Evolutionary conservation across 2,113 vertebrate genomes (phyloP).

Genomic region (Trichechus manatus): DNA sequence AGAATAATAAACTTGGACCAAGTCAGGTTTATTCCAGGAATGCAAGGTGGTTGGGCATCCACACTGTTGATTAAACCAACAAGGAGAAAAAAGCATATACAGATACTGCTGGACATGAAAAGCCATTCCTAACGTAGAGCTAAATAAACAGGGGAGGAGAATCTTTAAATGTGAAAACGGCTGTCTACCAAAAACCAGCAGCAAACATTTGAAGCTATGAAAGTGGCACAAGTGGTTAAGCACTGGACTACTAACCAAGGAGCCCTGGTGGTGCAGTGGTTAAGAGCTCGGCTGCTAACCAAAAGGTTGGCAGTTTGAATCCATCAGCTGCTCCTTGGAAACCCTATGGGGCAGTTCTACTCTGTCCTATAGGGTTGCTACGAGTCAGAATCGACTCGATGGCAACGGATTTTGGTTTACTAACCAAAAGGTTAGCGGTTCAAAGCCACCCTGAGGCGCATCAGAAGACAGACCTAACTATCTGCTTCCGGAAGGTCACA

Average conservation of each 20-base stretch:
- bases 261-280: too few relatives aligned
- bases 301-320: too few relatives aligned
- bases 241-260: too few relatives aligned
- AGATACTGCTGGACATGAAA: not conserved
- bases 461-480: not conserved
- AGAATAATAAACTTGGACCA: not conserved
- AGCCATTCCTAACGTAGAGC: not conserved
- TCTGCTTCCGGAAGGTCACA: not conserved
- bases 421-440: not conserved
- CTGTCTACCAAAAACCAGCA: not conserved
- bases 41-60: not conserved
- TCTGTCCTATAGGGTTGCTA: too few relatives aligned
- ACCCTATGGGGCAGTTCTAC: too few relatives aligned
- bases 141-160: not conserved
- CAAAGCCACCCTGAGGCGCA: not conserved
- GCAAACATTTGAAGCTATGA: not conserved
- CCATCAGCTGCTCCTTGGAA: too few relatives aligned
- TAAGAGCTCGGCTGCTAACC: too few relatives aligned
- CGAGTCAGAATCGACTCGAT: too few relatives aligned
- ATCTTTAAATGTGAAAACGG: not conserved
- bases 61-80: not conserved
- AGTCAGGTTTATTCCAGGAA: not conserved
- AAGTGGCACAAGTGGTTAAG: not conserved
- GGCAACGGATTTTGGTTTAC: too few relatives aligned
- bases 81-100: not conserved